Evolutionary conservation across 2,888 invertebrate genomes (phyloP), one percentile per base, ranked within the genome.

Genomic region (Aphelenchoides bicaudatus): DNA sequence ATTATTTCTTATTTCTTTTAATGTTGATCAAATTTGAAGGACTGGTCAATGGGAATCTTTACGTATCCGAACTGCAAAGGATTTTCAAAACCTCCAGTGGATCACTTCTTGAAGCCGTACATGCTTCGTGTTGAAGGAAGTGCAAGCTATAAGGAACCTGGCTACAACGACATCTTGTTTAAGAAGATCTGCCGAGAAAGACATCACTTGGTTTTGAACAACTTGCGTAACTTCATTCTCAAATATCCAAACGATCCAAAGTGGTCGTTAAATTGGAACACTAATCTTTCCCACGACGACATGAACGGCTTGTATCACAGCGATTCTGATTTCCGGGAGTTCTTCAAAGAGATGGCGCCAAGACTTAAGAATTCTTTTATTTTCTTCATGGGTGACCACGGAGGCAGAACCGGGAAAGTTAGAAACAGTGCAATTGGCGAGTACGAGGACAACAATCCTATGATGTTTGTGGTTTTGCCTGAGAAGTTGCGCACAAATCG

Each of bases 221-320:
- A 70, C 27, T 47, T 66, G 39, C 54, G 61, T 13, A 62, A 67
- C 34, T 72, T 72, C 43, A 57, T 65, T 2, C 48, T 59, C 10
- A 60, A 62, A 1, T 72, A 72, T 55, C 62, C 63, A 47, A 63
- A 66, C 28, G 48, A 58, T 2, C 62, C 58, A 21, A 72, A 70
- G 39, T 68, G 70, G 50, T 62, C 63, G 5, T 59, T 69, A 57
- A 23, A 64, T 0, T 71, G 72, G 71, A 63, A 61, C 2, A 63
- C 62, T 3, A 53, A 63, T 10, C 37, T 70, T 16, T 66, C 67
- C 28, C 72, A 72, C 46, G 63, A 67, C 38, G 59, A 58, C 16
- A 62, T 63, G 43, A 66, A 66, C 39, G 60, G 56, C 10, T 56
- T 71, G 16, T 56, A 61, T 25, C 70, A 67, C 39, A 60, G 62